Evolutionary conservation across 2,113 vertebrate genomes (phyloP).

Genomic region (Excalfactoria chinensis): DNA sequence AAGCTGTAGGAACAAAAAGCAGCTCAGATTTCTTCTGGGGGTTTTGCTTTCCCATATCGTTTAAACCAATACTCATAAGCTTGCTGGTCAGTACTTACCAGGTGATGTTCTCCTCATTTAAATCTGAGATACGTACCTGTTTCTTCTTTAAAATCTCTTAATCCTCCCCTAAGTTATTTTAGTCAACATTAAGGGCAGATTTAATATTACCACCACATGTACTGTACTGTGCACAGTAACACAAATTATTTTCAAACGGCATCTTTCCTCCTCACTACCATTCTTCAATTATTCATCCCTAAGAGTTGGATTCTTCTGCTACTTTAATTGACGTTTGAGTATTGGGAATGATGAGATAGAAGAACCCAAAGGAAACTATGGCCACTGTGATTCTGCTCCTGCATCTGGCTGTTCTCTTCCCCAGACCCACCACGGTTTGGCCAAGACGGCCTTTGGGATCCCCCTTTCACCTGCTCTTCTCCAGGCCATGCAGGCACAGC

Average conservation of each 20-base stretch:
- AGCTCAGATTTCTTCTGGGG: background rate
- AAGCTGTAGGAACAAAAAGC: background rate
- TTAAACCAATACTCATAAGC: background rate
- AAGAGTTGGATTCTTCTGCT: background rate
- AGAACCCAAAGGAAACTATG: background rate
- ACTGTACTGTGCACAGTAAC: background rate
- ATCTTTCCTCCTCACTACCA: background rate
- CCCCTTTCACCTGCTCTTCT: background rate
- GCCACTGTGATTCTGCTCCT: background rate
- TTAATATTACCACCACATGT: background rate
- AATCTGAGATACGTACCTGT: rapidly evolving
- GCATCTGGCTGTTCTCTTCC: background rate
- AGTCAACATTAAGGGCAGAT: background rate
- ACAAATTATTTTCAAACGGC: background rate
- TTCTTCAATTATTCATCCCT: background rate
- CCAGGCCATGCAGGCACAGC: background rate
- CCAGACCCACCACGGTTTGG: no score
- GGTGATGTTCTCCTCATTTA: background rate
- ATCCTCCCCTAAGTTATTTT: background rate
- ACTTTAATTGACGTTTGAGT: background rate
- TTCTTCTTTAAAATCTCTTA: background rate
- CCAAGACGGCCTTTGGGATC: background rate
- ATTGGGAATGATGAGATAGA: background rate
- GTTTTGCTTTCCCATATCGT: background rate
- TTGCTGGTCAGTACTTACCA: background rate